Conservation (phyloP, 2,888 invertebrate species). For the Lampropteryx suffumata region DNA sequence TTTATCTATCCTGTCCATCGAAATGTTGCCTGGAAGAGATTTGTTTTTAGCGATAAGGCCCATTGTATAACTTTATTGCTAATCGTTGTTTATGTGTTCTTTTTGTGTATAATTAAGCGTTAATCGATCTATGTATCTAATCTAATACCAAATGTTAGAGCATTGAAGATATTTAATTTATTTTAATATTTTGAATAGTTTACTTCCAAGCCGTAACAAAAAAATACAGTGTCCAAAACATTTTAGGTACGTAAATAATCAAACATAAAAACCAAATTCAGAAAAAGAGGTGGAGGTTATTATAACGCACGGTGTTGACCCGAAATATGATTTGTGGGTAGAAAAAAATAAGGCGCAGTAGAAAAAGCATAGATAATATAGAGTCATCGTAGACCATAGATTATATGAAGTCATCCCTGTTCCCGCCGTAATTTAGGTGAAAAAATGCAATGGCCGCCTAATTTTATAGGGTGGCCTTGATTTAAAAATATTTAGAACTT, state of each 20-base stretch:
- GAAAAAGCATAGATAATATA: constrained; percentile 69
- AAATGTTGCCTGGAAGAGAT: too few species aligned
- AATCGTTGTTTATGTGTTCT: too few species aligned
- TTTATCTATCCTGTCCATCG: too few species aligned
- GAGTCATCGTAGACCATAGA: constrained; percentile 74
- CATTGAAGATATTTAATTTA: too few species aligned
- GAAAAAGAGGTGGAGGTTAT: neutral
- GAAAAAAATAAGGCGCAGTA: constrained; percentile 32
- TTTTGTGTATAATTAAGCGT: too few species aligned
- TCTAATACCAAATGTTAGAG: too few species aligned
- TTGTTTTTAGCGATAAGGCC: too few species aligned
- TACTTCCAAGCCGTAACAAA: too few species aligned
- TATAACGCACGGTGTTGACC: neutral
- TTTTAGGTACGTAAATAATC: constrained; percentile 19
- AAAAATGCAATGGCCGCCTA: constrained; percentile 61
- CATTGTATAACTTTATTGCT: too few species aligned
- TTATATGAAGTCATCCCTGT: constrained; percentile 76
- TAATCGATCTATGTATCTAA: too few species aligned
- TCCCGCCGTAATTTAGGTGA: constrained; percentile 58
- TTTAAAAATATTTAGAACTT: constrained; percentile 5
- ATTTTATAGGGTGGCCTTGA: constrained; percentile 49
- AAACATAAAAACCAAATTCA: neutral
- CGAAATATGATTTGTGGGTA: constrained; percentile 46
- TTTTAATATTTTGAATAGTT: too few species aligned
- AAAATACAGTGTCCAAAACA: too few species aligned